phyloP scores from a whole-genome alignment of 2,888 invertebrate genomes.

The Lasiommata megera region DNA sequence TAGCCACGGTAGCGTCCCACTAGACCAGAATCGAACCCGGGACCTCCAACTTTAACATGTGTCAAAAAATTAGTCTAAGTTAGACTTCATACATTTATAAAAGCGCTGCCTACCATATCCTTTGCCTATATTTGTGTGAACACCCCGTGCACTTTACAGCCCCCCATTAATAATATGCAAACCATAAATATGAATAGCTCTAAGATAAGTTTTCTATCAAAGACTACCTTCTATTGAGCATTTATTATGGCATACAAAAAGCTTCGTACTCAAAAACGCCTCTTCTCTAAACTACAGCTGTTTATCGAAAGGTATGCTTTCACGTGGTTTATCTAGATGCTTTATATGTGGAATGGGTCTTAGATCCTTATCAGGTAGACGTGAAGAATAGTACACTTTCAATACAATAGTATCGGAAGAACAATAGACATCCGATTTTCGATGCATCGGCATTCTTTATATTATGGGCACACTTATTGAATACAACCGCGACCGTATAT shows the following conservation, averaged over 20 bases:
- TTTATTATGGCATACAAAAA: neutral
- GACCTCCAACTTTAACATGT: too few relatives aligned
- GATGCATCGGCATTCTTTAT: slow-evolving; percentile 18
- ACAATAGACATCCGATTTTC: slow-evolving; percentile 15
- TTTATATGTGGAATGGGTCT: slow-evolving; percentile 8
- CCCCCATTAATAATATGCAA: too few relatives aligned
- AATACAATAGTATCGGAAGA: slow-evolving; percentile 22
- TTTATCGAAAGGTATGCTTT: neutral
- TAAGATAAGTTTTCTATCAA: too few relatives aligned
- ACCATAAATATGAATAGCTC: too few relatives aligned
- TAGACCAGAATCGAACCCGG: too few relatives aligned
- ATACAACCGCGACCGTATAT: slow-evolving; percentile 10
- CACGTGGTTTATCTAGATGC: slow-evolving; percentile 1
- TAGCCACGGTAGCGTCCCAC: too few relatives aligned
- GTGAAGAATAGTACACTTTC: slow-evolving; percentile 18
- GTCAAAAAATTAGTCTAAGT: too few relatives aligned
- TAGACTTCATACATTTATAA: too few relatives aligned
- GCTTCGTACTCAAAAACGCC: neutral
- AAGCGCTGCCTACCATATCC: too few relatives aligned
- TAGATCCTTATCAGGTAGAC: slow-evolving; percentile 14
- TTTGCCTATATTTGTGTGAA: too few relatives aligned
- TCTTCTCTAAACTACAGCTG: neutral
- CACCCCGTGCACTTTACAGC: too few relatives aligned
- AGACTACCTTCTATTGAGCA: too few relatives aligned
- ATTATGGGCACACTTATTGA: slow-evolving; percentile 13